phyloP scores from a whole-genome alignment of 2,113 vertebrate species.

The Sceloporus undulatus region DNA sequence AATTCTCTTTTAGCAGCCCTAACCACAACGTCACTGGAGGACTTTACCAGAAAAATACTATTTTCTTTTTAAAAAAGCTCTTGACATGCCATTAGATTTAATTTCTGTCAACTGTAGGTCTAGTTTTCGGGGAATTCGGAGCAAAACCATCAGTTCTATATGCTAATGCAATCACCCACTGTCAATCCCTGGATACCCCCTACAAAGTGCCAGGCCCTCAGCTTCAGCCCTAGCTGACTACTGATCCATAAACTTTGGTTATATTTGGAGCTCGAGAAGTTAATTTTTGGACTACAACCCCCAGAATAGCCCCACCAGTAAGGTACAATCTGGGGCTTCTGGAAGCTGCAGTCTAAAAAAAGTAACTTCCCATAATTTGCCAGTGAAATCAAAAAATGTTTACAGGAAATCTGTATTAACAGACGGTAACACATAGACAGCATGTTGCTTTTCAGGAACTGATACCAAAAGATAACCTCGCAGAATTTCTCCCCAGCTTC shows the following conservation, averaged over 20 bases:
- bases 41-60: no score
- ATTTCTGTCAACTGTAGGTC: no score
- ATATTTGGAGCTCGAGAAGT: no score
- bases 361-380: no score
- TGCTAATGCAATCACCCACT: neutral
- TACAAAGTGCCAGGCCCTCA: no score
- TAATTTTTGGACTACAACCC: no score
- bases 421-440: constrained; percentile 47
- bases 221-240: neutral
- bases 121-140: neutral
- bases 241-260: neutral
- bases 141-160: neutral
- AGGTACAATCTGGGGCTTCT: no score
- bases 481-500: constrained; percentile 42
- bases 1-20: neutral
- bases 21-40: neutral
- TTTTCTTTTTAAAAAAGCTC: no score
- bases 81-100: no score
- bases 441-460: constrained; percentile 64
- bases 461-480: neutral
- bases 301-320: no score
- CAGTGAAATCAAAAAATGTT: constrained; percentile 24
- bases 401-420: constrained; percentile 64
- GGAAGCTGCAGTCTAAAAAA: no score
- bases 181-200: no score